A percentile compares a stretch with the other conserved stretches of the same genome.
phyloP scores from a whole-genome alignment of 2,888 invertebrate genomes.

The Alentia gelatinosa region DNA sequence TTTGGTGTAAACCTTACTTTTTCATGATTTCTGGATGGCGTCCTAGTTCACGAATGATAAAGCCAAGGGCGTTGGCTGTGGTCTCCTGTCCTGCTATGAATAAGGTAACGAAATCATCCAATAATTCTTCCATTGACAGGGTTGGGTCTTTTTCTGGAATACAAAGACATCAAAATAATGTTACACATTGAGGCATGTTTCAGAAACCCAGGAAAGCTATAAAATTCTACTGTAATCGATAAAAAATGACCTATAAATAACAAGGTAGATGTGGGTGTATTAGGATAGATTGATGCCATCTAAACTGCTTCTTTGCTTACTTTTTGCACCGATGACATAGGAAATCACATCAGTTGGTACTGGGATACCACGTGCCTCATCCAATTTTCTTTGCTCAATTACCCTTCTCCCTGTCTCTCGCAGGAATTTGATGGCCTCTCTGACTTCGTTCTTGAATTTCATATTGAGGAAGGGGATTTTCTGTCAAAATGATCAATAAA shows the following conservation, averaged over 20 bases:
- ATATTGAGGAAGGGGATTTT: not conserved
- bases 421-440: conserved; percentile 1
- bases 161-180: not conserved
- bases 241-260: no score
- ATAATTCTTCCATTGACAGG: not conserved
- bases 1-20: conserved; percentile 57
- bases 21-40: conserved; percentile 55
- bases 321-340: not conserved
- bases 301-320: no score
- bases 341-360: conserved; percentile 52
- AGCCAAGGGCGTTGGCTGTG: conserved; percentile 61
- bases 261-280: no score
- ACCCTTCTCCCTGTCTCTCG: conserved; percentile 41
- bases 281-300: no score
- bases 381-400: conserved; percentile 15
- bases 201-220: no score
- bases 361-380: not conserved
- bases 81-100: conserved; percentile 66
- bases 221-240: no score
- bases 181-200: not conserved
- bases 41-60: conserved; percentile 61
- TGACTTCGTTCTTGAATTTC: not conserved
- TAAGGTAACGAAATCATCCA: conserved; percentile 63
- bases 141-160: not conserved
- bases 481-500: not conserved